Conservation (phyloP, 2,797 vertebrate species). For the Taenioides sp. region DNA sequence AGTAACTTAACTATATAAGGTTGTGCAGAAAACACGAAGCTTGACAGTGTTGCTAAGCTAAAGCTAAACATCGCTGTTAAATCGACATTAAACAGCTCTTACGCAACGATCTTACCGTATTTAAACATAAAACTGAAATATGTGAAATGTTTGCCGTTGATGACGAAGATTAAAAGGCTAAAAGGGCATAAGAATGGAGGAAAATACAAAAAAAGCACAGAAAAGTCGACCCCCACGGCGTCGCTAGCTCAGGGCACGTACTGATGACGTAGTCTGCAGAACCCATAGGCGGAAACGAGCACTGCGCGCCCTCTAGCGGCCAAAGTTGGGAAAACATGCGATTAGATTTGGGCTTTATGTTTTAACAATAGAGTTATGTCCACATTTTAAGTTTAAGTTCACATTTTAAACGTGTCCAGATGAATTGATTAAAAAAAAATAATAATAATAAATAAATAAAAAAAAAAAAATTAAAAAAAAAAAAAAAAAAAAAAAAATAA, state of each 20-base stretch:
- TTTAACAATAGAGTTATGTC: too few species aligned
- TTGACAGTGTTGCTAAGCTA: not conserved
- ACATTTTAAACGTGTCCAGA: too few species aligned
- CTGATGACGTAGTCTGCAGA: conserved; percentile 49
- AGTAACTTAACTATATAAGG: not conserved
- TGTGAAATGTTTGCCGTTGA: accelerated
- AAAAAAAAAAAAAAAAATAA: too few species aligned
- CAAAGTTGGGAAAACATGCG: not conserved
- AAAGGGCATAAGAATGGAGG: not conserved
- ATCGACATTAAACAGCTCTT: not conserved
- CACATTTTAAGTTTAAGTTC: too few species aligned
- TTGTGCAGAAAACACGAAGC: not conserved
- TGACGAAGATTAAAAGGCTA: accelerated
- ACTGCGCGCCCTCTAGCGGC: conserved; percentile 7
- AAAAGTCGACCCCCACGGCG: not conserved
- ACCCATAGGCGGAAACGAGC: not conserved
- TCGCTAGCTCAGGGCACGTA: conserved; percentile 19
- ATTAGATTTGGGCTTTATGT: too few species aligned
- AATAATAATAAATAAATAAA: too few species aligned
- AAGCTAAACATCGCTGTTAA: not conserved
- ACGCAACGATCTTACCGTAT: not conserved
- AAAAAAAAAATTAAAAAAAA: too few species aligned
- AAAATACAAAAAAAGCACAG: not conserved
- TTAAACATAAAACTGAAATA: not conserved
- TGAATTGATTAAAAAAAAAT: too few species aligned